A percentile compares a stretch with the other conserved stretches of the same genome.
phyloP scores from a whole-genome alignment of 2,113 vertebrate species.

The Ctenodactylus gundi region DNA sequence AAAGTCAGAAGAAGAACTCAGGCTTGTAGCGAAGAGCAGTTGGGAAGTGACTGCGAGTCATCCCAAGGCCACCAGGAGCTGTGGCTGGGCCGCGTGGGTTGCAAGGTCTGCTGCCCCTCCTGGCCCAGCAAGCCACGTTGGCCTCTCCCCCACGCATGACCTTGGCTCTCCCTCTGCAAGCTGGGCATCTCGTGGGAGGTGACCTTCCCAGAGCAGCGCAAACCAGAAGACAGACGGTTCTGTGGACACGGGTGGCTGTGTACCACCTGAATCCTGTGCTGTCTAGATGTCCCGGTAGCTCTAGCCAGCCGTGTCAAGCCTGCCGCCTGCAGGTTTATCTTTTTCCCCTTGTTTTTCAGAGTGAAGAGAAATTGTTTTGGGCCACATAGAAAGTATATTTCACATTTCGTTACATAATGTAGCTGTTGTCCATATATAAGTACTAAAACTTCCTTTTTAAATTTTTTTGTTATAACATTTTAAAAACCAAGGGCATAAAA shows the following conservation, averaged over 20 bases:
- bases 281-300: too few species aligned
- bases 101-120: not conserved
- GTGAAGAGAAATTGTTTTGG: too few species aligned
- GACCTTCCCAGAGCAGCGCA: not conserved
- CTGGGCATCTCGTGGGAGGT: not conserved
- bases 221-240: too few species aligned
- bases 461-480: too few species aligned
- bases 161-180: rapidly evolving
- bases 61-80: not conserved
- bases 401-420: too few species aligned
- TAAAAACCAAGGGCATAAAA: too few species aligned
- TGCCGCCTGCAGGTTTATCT: too few species aligned
- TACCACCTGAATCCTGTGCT: not conserved
- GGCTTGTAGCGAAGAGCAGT: not conserved
- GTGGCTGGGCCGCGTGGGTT: rapidly evolving
- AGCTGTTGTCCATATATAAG: too few species aligned
- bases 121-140: rapidly evolving
- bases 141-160: rapidly evolving
- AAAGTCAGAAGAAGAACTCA: not conserved
- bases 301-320: too few species aligned
- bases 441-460: too few species aligned
- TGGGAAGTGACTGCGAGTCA: rapidly evolving
- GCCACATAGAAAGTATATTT: too few species aligned
- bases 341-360: too few species aligned
- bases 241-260: rapidly evolving